Evolutionary conservation across 2,888 invertebrate species (phyloP).

Genomic region (Beris chalybata): DNA sequence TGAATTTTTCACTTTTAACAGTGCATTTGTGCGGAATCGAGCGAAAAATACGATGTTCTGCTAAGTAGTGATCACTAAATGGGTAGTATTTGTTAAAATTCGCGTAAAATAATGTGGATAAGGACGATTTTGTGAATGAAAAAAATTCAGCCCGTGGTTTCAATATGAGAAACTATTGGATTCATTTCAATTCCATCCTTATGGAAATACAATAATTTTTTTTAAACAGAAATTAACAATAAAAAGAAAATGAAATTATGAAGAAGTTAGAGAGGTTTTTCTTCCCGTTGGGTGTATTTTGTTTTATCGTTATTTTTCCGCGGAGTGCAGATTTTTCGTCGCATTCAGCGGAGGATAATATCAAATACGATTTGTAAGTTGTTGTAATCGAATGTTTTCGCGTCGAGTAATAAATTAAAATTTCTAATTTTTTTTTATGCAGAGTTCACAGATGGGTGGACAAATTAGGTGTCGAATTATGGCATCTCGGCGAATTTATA

Average conservation of each 20-base stretch:
- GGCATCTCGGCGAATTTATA: conserved; percentile 78
- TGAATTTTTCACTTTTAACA: no score
- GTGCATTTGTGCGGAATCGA: no score
- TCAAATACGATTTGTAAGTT: conserved; percentile 55
- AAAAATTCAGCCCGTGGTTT: no score
- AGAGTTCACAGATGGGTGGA: conserved; percentile 82
- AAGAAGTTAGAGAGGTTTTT: conserved; percentile 3
- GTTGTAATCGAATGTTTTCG: not conserved
- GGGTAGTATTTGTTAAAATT: no score
- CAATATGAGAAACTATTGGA: no score
- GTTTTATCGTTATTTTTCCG: conserved; percentile 49
- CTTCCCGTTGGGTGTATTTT: conserved; percentile 19
- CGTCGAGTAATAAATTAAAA: not conserved
- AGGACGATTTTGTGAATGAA: no score
- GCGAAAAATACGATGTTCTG: no score
- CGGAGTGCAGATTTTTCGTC: conserved; percentile 48
- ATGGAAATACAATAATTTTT: no score
- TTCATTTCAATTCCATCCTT: no score
- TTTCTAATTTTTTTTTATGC: conserved; percentile 40
- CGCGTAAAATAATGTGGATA: no score
- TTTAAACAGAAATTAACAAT: no score
- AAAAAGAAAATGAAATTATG: conserved; percentile 25
- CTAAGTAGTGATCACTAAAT: no score
- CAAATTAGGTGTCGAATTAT: conserved; percentile 77
- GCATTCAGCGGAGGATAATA: conserved; percentile 49